phyloP scores from a whole-genome alignment of 2,113 vertebrate species.

The Puffinus mauretanicus region DNA sequence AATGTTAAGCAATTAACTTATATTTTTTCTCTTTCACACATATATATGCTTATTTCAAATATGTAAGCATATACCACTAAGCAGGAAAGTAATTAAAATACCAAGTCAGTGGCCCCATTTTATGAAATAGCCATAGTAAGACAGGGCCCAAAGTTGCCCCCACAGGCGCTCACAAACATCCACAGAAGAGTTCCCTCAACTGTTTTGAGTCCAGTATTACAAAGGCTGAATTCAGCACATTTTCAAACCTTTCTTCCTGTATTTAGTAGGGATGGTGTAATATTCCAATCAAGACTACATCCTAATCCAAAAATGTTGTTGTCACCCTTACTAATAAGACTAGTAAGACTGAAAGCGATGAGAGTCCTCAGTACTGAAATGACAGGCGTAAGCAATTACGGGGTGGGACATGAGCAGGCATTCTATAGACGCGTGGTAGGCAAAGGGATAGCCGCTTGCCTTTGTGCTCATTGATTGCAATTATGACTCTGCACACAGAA shows the following conservation, averaged over 20 bases:
- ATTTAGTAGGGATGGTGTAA: neutral
- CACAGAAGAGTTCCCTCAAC: neutral
- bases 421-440: rapidly evolving
- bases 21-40: neutral
- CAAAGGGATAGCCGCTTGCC: neutral
- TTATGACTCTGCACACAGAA: neutral
- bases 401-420: neutral
- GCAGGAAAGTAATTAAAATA: neutral
- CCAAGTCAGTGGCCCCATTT: neutral
- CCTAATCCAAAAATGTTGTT: neutral
- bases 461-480: neutral
- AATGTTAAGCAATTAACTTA: neutral
- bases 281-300: neutral
- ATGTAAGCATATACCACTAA: neutral
- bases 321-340: neutral
- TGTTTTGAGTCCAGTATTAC: neutral
- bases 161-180: neutral
- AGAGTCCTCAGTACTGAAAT: neutral
- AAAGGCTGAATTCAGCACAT: neutral
- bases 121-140: neutral
- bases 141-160: neutral
- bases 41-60: neutral
- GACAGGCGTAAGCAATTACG: rapidly evolving
- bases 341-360: neutral
- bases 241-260: neutral